Base-by-base conservation (phyloP, 2,888 invertebrate genomes). In the Caenorhabditis sp. region DNA sequence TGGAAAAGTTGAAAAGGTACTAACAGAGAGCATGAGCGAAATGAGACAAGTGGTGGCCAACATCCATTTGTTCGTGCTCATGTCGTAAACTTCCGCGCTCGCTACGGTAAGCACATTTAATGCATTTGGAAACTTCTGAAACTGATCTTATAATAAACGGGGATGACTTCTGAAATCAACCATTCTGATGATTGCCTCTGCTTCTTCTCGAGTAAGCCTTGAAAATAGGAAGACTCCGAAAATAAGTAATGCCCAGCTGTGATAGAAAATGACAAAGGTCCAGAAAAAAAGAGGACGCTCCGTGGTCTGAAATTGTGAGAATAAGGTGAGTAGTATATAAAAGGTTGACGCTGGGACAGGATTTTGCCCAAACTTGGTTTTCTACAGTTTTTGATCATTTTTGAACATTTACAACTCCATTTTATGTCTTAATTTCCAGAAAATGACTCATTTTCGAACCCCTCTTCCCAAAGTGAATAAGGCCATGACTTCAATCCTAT, bases 61-160 rank as follows among this genome's bases (percentile, higher is more conserved):
- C 56, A 72, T 72, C 48, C 37, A 72, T 17, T 56, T 50, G 41
- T 63, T 72, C 5, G 45, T 24, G 11, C 20, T 17, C 32, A 63
- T 20, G 48, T 72, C 72, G 30, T 63, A 72, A 24, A 72, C 15
- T 48, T 48, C 58, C 7, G 63, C 50, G 24, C 52, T 72, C 8
- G 37, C 39, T 0, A 72, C 11, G 3, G 52, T 17, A 13, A 72
- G 48, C 0, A 72, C 22, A 22, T 50, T 63, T 20, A 58, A 32
- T 6, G 72, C 55, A n/a, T 61, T 61, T 27, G 72, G 72, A 52
- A 43, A 72, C 26, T 72, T 72, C 63, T 56, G 46, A 11, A 58
- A 50, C 0, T 17, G 5, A n/a, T 15, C 3, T 22, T 15, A 15
- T 11, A n/a, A 22, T 4, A 26, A 24, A 24, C 20, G 5, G 30